Evolutionary conservation across 2,797 vertebrate genomes (phyloP).

Genomic region (Pseudochromis fuscus): DNA sequence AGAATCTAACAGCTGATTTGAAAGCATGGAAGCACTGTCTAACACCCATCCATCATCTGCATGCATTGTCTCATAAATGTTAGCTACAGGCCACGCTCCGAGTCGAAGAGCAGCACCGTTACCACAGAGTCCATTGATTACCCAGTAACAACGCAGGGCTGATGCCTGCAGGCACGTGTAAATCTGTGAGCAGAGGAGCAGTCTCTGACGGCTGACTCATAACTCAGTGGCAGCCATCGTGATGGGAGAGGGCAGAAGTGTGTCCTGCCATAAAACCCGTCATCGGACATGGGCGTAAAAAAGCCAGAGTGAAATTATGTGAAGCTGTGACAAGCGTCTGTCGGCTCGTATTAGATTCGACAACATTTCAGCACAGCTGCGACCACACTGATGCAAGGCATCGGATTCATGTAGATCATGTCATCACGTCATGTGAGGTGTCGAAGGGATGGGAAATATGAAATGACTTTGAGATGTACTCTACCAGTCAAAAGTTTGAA

Average conservation of each 20-base stretch:
- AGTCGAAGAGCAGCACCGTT: conserved; percentile 22
- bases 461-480: no score
- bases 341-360: conserved; percentile 2
- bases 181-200: conserved; percentile 32
- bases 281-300: conserved; percentile 6
- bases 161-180: conserved; percentile 35
- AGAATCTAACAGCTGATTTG: conserved; percentile 1
- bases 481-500: no score
- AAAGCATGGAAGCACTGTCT: conserved; percentile 7
- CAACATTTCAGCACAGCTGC: neutral
- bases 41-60: conserved; percentile 29
- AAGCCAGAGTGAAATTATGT: conserved; percentile 24
- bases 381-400: neutral
- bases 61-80: conserved; percentile 29
- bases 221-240: conserved; percentile 35
- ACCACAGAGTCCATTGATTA: conserved; percentile 51
- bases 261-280: conserved; percentile 41
- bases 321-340: conserved; percentile 8
- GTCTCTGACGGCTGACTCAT: conserved; percentile 28
- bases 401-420: conserved; percentile 4
- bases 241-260: conserved; percentile 9
- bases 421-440: neutral
- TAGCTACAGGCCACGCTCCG: conserved; percentile 16
- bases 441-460: no score
- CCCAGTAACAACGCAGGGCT: conserved; percentile 35